Evolutionary conservation across 2,113 vertebrate species (phyloP).

Genomic region (Sciurus niger): DNA sequence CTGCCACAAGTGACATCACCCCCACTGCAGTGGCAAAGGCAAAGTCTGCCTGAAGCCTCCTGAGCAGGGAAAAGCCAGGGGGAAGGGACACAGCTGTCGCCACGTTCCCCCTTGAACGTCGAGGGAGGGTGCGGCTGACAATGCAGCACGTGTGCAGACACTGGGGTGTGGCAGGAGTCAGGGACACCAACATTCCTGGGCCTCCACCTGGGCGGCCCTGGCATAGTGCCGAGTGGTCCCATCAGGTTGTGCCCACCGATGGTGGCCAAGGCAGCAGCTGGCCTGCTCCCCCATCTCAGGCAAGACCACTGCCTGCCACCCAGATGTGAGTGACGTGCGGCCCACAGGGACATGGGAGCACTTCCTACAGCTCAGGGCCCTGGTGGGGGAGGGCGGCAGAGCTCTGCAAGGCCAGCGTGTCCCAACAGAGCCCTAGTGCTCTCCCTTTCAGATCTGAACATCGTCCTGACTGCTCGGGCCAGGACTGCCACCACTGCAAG

Average conservation of each 20-base stretch:
- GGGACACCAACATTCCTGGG: too few relatives aligned
- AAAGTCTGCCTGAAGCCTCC: neutral
- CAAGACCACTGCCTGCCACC: rapidly evolving
- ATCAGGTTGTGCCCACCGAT: neutral
- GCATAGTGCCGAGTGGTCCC: too few relatives aligned
- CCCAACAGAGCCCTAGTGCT: too few relatives aligned
- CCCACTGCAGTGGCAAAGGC: neutral
- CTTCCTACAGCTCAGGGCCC: neutral
- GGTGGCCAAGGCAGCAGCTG: neutral
- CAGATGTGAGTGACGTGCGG: rapidly evolving
- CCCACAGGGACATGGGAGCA: rapidly evolving
- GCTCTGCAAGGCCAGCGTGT: neutral
- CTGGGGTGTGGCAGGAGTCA: rapidly evolving
- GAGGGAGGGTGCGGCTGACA: rapidly evolving
- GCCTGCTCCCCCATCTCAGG: too few relatives aligned
- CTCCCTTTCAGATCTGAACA: neutral
- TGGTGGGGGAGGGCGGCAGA: rapidly evolving
- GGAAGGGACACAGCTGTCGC: rapidly evolving
- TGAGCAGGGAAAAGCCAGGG: neutral
- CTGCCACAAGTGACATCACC: neutral
- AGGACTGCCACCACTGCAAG: rapidly evolving
- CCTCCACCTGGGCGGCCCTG: too few relatives aligned
- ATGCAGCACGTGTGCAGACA: too few relatives aligned
- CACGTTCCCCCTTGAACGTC: rapidly evolving
- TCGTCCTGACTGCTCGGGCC: neutral